These are phyloP conservation scores for Bubo bubo DNA, from an alignment of 2,113 vertebrate species.

Conservation along the genomic window DNA sequence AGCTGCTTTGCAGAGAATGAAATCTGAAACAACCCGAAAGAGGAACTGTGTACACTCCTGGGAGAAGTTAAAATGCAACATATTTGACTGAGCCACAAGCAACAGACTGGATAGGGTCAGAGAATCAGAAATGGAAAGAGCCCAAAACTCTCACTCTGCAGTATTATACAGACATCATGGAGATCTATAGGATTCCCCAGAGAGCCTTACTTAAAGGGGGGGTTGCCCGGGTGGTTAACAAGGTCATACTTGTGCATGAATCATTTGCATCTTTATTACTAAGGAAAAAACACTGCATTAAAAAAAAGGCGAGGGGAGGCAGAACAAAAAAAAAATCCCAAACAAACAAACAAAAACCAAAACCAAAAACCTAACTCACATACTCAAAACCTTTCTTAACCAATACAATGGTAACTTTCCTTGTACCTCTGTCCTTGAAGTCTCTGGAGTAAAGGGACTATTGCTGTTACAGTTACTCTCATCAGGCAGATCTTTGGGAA, in stretches of 20 bases:
- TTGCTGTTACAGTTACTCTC: background rate
- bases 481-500: background rate
- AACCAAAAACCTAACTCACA: too few relatives aligned
- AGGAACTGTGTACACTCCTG: slow-evolving; percentile 6
- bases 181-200: background rate
- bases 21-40: background rate
- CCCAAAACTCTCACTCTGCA: background rate
- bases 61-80: background rate
- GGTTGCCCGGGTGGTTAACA: background rate
- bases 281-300: background rate
- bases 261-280: background rate
- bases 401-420: background rate
- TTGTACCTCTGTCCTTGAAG: background rate
- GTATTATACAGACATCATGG: background rate
- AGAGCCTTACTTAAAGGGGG: background rate
- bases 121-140: slow-evolving; percentile 2
- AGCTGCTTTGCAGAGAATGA: slow-evolving; percentile 2
- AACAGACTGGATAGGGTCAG: background rate
- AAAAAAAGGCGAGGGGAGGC: fast-evolving
- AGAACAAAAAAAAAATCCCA: background rate
- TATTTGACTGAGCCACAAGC: background rate
- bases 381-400: background rate
- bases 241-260: background rate
- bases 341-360: background rate
- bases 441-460: background rate